Evolutionary conservation across 64 coral and sea anemone species (phyloP).

Genomic region (Montipora efflorescens): DNA sequence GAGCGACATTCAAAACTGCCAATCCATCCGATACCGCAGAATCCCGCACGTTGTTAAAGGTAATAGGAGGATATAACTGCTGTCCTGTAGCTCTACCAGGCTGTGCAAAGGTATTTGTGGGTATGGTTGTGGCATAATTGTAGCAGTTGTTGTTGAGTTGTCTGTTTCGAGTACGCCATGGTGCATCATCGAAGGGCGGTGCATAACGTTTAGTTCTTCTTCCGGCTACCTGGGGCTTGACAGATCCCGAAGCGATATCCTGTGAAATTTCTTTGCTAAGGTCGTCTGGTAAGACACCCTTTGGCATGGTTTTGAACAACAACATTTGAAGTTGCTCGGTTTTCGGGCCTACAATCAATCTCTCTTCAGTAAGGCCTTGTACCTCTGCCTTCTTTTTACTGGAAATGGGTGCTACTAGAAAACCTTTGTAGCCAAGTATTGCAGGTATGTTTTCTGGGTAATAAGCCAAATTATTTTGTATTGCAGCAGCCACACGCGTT

Average conservation of each 20-base stretch:
- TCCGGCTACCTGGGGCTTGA: background rate
- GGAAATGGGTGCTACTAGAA: too few species aligned
- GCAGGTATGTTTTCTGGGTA: background rate
- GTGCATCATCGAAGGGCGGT: background rate
- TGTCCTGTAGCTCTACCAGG: slow-evolving; percentile 16
- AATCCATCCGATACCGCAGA: too few species aligned
- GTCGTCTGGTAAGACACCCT: background rate
- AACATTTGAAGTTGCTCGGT: background rate
- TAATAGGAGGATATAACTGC: too few species aligned
- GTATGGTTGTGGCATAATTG: slow-evolving; percentile 4
- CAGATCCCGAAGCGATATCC: background rate
- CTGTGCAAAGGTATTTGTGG: slow-evolving; percentile 10
- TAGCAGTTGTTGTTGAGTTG: slow-evolving; percentile 26
- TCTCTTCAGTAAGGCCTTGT: too few species aligned
- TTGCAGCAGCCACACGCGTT: background rate
- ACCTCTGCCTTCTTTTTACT: background rate
- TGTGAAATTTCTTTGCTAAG: background rate
- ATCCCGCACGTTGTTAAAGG: too few species aligned
- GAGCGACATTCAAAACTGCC: too few species aligned
- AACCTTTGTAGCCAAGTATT: background rate
- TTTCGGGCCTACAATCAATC: background rate
- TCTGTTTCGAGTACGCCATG: background rate
- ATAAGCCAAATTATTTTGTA: background rate
- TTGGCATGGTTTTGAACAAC: background rate
- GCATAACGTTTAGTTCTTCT: background rate